phyloP scores from a whole-genome alignment of 2,888 invertebrate species.

The Anthophora plumipes region DNA sequence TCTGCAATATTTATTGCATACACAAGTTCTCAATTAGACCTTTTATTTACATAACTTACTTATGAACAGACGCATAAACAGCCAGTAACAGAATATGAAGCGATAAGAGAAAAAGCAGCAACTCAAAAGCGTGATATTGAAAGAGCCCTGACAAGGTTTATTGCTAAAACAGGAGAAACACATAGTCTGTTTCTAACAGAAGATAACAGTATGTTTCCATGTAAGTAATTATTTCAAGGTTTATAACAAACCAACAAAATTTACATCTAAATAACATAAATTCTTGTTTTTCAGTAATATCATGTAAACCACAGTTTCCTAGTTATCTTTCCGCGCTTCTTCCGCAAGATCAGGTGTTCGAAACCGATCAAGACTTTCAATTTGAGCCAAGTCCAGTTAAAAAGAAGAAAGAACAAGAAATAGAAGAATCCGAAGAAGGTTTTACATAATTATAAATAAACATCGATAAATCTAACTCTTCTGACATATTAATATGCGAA shows the following conservation, averaged over 20 bases:
- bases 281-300: constrained; percentile 89
- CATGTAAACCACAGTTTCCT: constrained; percentile 93
- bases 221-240: constrained; percentile 86
- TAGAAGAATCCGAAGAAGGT: constrained; percentile 77
- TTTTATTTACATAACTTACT: constrained; percentile 50
- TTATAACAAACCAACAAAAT: neutral
- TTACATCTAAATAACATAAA: neutral
- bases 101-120: constrained; percentile 97
- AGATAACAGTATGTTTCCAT: constrained; percentile 94
- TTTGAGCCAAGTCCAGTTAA: constrained; percentile 80
- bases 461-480: neutral
- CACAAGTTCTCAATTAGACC: neutral
- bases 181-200: constrained; percentile 96
- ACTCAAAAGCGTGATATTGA: constrained; percentile 97
- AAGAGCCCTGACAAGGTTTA: constrained; percentile 95
- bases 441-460: neutral
- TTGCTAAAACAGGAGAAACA: constrained; percentile 97
- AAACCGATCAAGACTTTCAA: constrained; percentile 88
- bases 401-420: constrained; percentile 80
- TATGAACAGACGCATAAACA: constrained; percentile 96
- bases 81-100: constrained; percentile 98
- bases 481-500: neutral
- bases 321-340: constrained; percentile 94
- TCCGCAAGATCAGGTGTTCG: constrained; percentile 97
- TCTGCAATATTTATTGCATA: neutral